A percentile compares a stretch with the other conserved stretches of the same genome.
Conservation (phyloP, 1,140 invertebrate genomes). For the Sycophila sp. region DNA sequence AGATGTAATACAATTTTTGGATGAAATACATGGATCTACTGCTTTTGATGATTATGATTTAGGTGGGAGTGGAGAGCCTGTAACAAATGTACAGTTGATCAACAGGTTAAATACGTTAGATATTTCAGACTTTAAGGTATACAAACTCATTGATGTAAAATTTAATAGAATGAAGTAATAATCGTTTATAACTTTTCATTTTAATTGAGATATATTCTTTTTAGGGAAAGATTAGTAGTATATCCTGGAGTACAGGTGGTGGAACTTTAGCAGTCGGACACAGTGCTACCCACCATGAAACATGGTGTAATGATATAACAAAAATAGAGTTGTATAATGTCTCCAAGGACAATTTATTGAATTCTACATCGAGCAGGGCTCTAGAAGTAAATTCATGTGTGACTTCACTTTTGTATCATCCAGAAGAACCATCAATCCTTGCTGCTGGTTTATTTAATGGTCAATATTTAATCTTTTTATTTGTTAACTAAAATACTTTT, state of each 20-base stretch:
- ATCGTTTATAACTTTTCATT: conserved; percentile 8
- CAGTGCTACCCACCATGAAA: conserved; percentile 53
- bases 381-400: conserved; percentile 60
- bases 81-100: conserved; percentile 48
- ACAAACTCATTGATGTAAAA: conserved; percentile 5
- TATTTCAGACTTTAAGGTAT: conserved; percentile 49
- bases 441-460: conserved; percentile 62
- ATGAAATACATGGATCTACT: conserved; percentile 57
- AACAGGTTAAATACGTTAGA: conserved; percentile 50
- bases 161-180: background rate
- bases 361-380: conserved; percentile 47
- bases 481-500: background rate
- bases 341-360: conserved; percentile 53
- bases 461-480: conserved; percentile 32
- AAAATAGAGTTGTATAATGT: conserved; percentile 60
- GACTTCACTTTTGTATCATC: conserved; percentile 59
- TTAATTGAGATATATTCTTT: conserved; percentile 32
- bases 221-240: conserved; percentile 59
- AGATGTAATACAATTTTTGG: conserved; percentile 58
- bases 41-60: conserved; percentile 60
- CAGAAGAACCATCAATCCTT: conserved; percentile 61
- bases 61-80: conserved; percentile 42
- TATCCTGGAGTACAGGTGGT: conserved; percentile 62
- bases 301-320: conserved; percentile 62
- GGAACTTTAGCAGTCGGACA: conserved; percentile 58